phyloP scores from a whole-genome alignment of 2,113 vertebrate genomes.

The Aramus guarauna region DNA sequence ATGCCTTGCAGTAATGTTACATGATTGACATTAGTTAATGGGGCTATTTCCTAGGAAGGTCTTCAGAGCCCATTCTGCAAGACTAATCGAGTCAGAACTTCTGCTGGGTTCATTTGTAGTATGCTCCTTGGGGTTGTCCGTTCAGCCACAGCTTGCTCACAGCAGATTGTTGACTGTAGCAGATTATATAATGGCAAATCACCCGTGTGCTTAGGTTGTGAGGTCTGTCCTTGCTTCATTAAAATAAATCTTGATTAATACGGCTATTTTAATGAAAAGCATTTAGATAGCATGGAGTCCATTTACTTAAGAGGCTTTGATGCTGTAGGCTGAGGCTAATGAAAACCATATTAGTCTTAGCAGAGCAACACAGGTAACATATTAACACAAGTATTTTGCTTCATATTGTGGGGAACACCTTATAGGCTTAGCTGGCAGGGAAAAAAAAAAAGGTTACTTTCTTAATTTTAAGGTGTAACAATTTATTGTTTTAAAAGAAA shows the following conservation, averaged over 20 bases:
- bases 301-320: background rate
- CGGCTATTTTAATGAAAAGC: background rate
- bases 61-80: background rate
- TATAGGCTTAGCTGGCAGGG: background rate
- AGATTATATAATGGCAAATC: background rate
- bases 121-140: background rate
- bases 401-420: background rate
- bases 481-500: background rate
- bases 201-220: background rate
- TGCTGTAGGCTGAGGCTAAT: background rate
- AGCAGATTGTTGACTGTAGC: background rate
- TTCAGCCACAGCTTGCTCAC: background rate
- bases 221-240: background rate
- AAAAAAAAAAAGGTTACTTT: background rate
- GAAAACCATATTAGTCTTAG: background rate
- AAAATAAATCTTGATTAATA: constrained; percentile 53
- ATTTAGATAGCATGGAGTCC: background rate
- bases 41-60: background rate
- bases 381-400: background rate
- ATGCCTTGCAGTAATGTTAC: background rate
- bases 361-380: background rate
- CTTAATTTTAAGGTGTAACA: background rate
- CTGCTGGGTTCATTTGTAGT: background rate
- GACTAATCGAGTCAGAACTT: background rate
- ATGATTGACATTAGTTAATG: background rate